phyloP scores from a whole-genome alignment of 2,888 invertebrate genomes.

The Crioceris asparagi region DNA sequence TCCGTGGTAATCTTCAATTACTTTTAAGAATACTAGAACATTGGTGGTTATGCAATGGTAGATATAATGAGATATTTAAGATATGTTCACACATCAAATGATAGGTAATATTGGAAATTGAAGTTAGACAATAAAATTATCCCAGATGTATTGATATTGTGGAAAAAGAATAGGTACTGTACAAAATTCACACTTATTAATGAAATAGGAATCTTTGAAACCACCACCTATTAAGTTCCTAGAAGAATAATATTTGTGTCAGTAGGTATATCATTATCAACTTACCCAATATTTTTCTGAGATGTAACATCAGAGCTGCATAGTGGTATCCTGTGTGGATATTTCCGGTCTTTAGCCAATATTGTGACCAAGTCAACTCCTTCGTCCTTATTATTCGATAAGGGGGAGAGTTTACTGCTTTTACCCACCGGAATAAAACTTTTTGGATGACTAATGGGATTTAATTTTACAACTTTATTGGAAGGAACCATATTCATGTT shows the following conservation, averaged over 20 bases:
- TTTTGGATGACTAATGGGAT: slow-evolving; percentile 20
- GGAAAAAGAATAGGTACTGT: too few relatives aligned
- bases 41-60: too few relatives aligned
- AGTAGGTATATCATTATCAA: slow-evolving; percentile 16
- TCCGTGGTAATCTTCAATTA: too few relatives aligned
- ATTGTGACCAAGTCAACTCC: slow-evolving; percentile 70
- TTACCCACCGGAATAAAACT: slow-evolving; percentile 20
- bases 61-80: too few relatives aligned
- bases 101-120: too few relatives aligned
- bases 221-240: too few relatives aligned
- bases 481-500: slow-evolving; percentile 12
- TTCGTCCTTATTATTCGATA: slow-evolving; percentile 33
- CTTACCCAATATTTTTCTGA: slow-evolving; percentile 40
- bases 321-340: slow-evolving; percentile 44
- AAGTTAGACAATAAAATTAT: too few relatives aligned
- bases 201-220: not conserved
- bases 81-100: too few relatives aligned
- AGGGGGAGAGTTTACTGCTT: slow-evolving; percentile 29
- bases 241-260: too few relatives aligned
- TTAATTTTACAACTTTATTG: slow-evolving; percentile 18
- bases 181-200: not conserved
- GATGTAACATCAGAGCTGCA: slow-evolving; percentile 46
- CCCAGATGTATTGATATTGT: too few relatives aligned
- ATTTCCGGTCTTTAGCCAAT: slow-evolving; percentile 53
- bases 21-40: too few relatives aligned